A percentile compares a stretch with the other conserved stretches of the same genome.
These are phyloP conservation scores for Fragum whitleyi DNA, from an alignment of 2,888 invertebrate species.

Conservation along the genomic window DNA sequence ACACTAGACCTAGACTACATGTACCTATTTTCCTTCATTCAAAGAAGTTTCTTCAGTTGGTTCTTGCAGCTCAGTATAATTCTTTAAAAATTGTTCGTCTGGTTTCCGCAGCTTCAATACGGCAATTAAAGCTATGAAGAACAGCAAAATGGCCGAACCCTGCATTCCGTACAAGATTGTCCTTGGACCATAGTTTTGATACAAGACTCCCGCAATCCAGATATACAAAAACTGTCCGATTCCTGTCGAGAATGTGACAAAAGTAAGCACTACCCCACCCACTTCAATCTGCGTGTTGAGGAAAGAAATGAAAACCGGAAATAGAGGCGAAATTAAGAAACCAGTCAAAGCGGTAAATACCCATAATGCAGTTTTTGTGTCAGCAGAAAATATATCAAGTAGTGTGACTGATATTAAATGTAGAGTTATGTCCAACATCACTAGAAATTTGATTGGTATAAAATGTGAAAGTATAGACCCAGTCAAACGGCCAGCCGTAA, in stretches of 20 bases:
- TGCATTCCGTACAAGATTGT: slow-evolving; percentile 59
- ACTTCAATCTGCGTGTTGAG: slow-evolving; percentile 64
- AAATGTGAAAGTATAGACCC: slow-evolving; percentile 54
- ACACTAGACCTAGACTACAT: no score
- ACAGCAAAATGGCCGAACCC: slow-evolving; percentile 45
- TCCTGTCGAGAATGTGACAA: slow-evolving; percentile 61
- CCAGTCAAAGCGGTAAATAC: slow-evolving; percentile 55
- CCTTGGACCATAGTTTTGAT: slow-evolving; percentile 55
- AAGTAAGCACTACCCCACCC: slow-evolving; percentile 59
- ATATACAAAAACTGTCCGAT: slow-evolving; percentile 62
- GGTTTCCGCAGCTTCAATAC: background rate
- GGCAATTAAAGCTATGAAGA: slow-evolving; percentile 37
- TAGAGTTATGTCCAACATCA: slow-evolving; percentile 52
- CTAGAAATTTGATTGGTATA: slow-evolving; percentile 52
- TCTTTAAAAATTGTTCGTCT: background rate
- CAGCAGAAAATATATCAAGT: slow-evolving; percentile 55
- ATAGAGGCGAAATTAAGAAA: slow-evolving; percentile 57
- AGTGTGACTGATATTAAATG: slow-evolving; percentile 52
- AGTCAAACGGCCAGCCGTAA: slow-evolving; percentile 57
- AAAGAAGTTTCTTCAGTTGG: slow-evolving; percentile 21
- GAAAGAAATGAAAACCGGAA: slow-evolving; percentile 61
- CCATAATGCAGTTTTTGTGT: slow-evolving; percentile 55
- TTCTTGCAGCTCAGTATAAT: slow-evolving; percentile 9
- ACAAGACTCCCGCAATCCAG: slow-evolving; percentile 58
- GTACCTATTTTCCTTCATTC: slow-evolving; percentile 5